Conservation (phyloP, 2,888 invertebrate genomes). For the Slavum lentiscoides region DNA sequence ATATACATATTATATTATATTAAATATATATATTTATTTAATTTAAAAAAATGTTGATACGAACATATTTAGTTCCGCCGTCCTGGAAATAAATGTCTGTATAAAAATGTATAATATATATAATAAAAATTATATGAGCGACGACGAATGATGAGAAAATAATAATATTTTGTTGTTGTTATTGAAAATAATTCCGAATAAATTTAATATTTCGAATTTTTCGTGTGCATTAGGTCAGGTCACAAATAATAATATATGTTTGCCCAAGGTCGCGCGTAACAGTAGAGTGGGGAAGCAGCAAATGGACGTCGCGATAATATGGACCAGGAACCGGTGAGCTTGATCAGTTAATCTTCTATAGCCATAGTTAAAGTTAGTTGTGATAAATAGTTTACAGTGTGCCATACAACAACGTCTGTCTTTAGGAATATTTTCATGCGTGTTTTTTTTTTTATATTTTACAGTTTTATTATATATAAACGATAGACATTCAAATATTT, state of each 20-base stretch:
- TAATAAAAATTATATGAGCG: background rate
- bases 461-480: background rate
- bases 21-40: no score
- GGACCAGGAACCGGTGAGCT: slow-evolving; percentile 51
- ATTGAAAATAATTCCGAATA: slow-evolving; percentile 32
- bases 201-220: slow-evolving; percentile 38
- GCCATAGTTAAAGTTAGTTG: slow-evolving; percentile 30
- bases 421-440: slow-evolving; percentile 1
- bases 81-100: no score
- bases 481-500: background rate
- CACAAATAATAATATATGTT: slow-evolving; percentile 31
- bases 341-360: slow-evolving; percentile 47
- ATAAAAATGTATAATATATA: no score
- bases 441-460: background rate
- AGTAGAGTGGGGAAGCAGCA: slow-evolving; percentile 27
- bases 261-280: slow-evolving; percentile 40
- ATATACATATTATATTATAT: no score
- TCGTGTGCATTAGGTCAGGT: slow-evolving; percentile 49
- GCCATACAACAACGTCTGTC: slow-evolving; percentile 24
- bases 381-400: slow-evolving; percentile 46
- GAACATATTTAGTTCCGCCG: no score
- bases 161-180: slow-evolving; percentile 6
- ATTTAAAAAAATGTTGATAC: no score
- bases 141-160: background rate
- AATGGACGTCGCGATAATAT: slow-evolving; percentile 44